Conservation (phyloP, 2,888 invertebrate species). For the Embidobia sp. region DNA sequence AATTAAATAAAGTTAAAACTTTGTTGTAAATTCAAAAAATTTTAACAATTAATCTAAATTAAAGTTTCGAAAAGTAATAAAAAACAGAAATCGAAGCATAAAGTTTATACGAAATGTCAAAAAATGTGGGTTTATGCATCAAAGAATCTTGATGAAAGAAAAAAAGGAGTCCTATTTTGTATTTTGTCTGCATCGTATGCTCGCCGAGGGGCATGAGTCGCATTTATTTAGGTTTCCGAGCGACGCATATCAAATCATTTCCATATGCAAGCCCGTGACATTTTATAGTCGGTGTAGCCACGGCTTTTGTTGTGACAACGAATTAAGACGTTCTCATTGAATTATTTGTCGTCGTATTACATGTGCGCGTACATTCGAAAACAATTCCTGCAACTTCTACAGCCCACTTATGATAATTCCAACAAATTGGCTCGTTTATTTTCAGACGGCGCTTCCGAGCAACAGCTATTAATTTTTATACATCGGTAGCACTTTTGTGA, state of each 20-base stretch:
- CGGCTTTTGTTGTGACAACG: constrained; percentile 49
- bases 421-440: constrained; percentile 38
- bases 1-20: too few relatives aligned
- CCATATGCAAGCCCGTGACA: constrained; percentile 44
- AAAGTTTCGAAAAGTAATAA: too few relatives aligned
- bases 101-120: too few relatives aligned
- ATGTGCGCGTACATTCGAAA: constrained; percentile 27
- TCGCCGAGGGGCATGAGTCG: constrained; percentile 42
- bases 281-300: constrained; percentile 27
- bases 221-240: constrained; percentile 62
- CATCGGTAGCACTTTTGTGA: constrained; percentile 26
- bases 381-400: constrained; percentile 27
- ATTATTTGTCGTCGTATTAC: constrained; percentile 49
- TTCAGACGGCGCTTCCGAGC: background rate
- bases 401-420: constrained; percentile 35
- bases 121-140: too few relatives aligned
- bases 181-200: constrained; percentile 54
- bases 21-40: too few relatives aligned
- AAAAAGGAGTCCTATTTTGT: constrained; percentile 48
- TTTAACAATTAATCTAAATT: too few relatives aligned
- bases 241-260: constrained; percentile 59
- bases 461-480: constrained; percentile 14
- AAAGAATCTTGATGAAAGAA: background rate
- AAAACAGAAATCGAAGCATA: too few relatives aligned
- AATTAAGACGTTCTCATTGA: constrained; percentile 55